Conservation (phyloP, 2,113 vertebrate genomes). For the Delphinapterus leucas region DNA sequence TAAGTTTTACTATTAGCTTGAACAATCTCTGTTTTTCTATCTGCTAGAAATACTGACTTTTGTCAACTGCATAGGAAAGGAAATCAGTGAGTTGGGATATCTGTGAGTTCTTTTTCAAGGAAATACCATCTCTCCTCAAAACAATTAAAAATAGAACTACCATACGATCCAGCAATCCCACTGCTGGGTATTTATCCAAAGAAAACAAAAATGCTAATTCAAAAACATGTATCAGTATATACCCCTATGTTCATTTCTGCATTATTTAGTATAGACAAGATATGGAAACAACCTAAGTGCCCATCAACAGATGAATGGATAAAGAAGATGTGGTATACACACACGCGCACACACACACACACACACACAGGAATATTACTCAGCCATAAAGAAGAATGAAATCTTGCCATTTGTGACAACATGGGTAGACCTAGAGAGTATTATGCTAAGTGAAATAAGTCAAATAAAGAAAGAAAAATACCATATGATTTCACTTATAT, state of each 20-base stretch:
- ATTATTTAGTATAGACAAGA: not conserved
- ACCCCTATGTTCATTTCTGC: not conserved
- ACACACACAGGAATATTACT: not conserved
- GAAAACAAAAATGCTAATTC: not conserved
- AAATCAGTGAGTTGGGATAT: not conserved
- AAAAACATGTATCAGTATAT: not conserved
- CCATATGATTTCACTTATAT: not conserved
- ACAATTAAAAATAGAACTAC: not conserved
- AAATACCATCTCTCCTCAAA: not conserved
- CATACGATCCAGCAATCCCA: not conserved
- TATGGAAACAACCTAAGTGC: not conserved
- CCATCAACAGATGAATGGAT: not conserved
- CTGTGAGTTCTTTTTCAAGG: not conserved
- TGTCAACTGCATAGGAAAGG: not conserved
- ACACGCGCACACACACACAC: too few relatives aligned
- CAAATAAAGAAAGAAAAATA: not conserved
- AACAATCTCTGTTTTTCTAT: not conserved
- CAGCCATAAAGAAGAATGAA: not conserved
- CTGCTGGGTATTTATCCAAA: not conserved
- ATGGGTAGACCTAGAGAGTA: not conserved
- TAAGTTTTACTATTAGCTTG: not conserved
- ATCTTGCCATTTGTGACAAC: not conserved
- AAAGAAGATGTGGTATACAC: not conserved
- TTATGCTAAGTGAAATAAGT: not conserved
- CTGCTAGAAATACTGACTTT: not conserved